phyloP scores from a whole-genome alignment of 2,888 invertebrate species.

The Cantharis nigra region DNA sequence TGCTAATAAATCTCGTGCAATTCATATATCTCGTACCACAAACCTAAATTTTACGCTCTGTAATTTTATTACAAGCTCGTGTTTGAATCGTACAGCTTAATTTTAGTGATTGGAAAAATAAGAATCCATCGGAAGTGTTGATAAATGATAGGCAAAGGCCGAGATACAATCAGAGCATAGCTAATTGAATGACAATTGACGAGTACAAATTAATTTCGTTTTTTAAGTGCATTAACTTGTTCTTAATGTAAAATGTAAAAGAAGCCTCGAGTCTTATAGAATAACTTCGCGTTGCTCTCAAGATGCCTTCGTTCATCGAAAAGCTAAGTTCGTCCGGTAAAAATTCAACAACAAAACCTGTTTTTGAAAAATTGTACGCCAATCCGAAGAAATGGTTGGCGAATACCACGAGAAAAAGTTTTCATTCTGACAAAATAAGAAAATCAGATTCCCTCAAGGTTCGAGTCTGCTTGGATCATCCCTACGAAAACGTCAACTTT shows the following conservation, averaged over 20 bases:
- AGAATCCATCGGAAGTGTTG: not conserved
- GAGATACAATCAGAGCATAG: not conserved
- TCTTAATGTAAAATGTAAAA: not conserved
- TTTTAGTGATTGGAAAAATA: not conserved
- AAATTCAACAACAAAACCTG: slow-evolving; percentile 38
- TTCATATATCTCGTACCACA: slow-evolving; percentile 3
- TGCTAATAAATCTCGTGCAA: not conserved
- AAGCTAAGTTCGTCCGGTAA: slow-evolving; percentile 38
- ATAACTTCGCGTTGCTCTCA: not conserved
- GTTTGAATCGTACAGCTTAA: not conserved
- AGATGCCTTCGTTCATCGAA: slow-evolving; percentile 44
- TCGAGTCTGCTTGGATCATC: slow-evolving; percentile 38
- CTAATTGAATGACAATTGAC: not conserved
- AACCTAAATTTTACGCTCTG: slow-evolving; percentile 12
- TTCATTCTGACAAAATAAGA: not conserved
- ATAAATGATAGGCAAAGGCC: not conserved
- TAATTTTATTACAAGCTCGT: not conserved
- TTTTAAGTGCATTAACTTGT: slow-evolving; percentile 1
- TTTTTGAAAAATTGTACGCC: slow-evolving; percentile 47
- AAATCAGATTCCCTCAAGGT: slow-evolving; percentile 32
- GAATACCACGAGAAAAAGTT: slow-evolving; percentile 14
- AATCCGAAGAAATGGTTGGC: slow-evolving; percentile 45
- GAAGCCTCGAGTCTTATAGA: not conserved
- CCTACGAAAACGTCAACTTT: slow-evolving; percentile 44
- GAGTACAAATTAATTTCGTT: not conserved